Percentiles rank a stretch among this genome's conserved stretches.
phyloP scores from a whole-genome alignment of 2,888 invertebrate species.

The Salticus scenicus region DNA sequence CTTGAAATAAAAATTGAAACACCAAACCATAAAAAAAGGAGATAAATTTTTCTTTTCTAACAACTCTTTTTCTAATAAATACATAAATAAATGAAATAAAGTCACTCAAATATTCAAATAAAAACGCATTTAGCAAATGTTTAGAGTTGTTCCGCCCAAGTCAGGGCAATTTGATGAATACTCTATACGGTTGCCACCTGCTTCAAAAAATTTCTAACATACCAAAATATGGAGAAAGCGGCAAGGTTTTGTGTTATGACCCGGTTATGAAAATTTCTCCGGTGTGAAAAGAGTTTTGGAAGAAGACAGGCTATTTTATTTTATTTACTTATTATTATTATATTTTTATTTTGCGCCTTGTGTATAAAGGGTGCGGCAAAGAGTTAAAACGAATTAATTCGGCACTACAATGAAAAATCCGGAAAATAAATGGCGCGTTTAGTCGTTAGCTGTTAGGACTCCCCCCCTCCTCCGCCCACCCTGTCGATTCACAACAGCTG shows the following conservation, averaged over 20 bases:
- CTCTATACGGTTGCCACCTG: slow-evolving; percentile 1
- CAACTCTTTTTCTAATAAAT: no score
- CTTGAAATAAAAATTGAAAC: no score
- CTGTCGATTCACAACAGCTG: no score
- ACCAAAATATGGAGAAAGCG: not conserved
- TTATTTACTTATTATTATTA: not conserved
- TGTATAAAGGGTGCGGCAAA: not conserved
- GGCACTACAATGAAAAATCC: not conserved
- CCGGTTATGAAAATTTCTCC: not conserved
- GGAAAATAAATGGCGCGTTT: no score
- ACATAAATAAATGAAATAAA: no score
- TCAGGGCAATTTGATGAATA: not conserved
- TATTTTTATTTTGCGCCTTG: not conserved
- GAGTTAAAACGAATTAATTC: not conserved
- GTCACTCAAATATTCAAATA: no score
- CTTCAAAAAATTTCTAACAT: not conserved
- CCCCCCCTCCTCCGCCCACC: no score
- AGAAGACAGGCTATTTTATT: not conserved
- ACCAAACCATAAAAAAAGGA: no score
- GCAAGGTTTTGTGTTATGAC: not conserved
- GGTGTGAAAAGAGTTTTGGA: not conserved
- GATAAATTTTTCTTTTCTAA: no score
- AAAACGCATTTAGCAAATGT: no score
- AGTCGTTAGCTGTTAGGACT: no score
- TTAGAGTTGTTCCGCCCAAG: not conserved